phyloP scores from a whole-genome alignment of 1,140 invertebrate species.

The Drosophila subpulchrella region DNA sequence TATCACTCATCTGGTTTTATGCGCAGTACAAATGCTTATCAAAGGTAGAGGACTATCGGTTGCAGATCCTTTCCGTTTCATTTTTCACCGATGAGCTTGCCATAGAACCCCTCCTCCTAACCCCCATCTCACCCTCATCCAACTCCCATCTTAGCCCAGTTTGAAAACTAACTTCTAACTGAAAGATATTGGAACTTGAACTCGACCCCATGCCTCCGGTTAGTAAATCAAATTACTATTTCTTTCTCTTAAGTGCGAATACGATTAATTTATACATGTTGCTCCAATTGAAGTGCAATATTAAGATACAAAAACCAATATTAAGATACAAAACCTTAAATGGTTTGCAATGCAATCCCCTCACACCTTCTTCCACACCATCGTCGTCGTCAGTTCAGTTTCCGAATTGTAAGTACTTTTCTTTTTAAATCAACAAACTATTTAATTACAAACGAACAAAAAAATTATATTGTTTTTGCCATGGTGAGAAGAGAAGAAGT shows the following conservation, averaged over 20 bases:
- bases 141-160: constrained; percentile 23
- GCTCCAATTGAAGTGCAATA: constrained; percentile 17
- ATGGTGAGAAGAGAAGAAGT: constrained; percentile 38
- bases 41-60: constrained; percentile 36
- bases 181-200: constrained; percentile 45
- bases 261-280: constrained; percentile 33
- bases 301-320: constrained; percentile 22
- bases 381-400: constrained; percentile 78
- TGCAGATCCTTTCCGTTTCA: not conserved
- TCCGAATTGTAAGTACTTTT: constrained; percentile 84
- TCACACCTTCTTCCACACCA: constrained; percentile 44
- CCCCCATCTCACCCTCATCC: constrained; percentile 18
- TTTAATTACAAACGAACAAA: constrained; percentile 30
- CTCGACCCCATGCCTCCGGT: constrained; percentile 40
- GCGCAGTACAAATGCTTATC: constrained; percentile 25
- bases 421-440: constrained; percentile 67
- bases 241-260: constrained; percentile 41
- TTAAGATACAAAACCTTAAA: constrained; percentile 21
- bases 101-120: not conserved
- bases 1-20: constrained; percentile 14
- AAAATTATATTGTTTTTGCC: constrained; percentile 51
- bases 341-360: constrained; percentile 32
- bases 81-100: constrained; percentile 18
- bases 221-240: constrained; percentile 45
- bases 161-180: constrained; percentile 46